A percentile compares a stretch with the other conserved stretches of the same genome.
Evolutionary conservation across 2,797 vertebrate species (phyloP).

Genomic region (Sarcophilus harrisii): DNA sequence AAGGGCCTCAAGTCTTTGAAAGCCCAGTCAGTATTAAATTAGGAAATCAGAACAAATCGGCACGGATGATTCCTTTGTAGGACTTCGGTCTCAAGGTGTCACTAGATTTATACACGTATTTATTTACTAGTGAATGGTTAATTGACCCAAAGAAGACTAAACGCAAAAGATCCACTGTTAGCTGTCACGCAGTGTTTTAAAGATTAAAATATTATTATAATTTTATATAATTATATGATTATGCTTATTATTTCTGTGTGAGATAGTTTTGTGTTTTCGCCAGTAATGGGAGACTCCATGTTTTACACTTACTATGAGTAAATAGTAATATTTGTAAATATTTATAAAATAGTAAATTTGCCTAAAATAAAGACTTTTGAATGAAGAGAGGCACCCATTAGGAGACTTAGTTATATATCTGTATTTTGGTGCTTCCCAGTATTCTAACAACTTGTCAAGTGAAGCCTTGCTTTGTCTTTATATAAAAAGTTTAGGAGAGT

Average conservation of each 20-base stretch:
- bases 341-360: neutral
- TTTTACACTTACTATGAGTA: too few species aligned
- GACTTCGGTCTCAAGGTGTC: neutral
- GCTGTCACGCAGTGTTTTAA: neutral
- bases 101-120: neutral
- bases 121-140: neutral
- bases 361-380: neutral
- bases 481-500: slow-evolving; percentile 20
- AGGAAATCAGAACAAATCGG: neutral
- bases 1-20: neutral
- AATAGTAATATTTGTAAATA: too few species aligned
- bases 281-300: neutral
- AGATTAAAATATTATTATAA: neutral
- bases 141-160: neutral
- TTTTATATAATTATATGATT: neutral
- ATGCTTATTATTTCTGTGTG: neutral
- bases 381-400: neutral
- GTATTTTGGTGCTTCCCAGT: neutral
- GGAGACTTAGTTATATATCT: neutral
- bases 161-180: neutral
- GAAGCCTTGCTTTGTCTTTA: neutral
- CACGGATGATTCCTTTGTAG: neutral
- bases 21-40: neutral
- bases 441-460: neutral
- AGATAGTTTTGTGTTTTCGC: neutral